phyloP scores from a whole-genome alignment of 2,888 invertebrate species.

The Brenthis hecate region DNA sequence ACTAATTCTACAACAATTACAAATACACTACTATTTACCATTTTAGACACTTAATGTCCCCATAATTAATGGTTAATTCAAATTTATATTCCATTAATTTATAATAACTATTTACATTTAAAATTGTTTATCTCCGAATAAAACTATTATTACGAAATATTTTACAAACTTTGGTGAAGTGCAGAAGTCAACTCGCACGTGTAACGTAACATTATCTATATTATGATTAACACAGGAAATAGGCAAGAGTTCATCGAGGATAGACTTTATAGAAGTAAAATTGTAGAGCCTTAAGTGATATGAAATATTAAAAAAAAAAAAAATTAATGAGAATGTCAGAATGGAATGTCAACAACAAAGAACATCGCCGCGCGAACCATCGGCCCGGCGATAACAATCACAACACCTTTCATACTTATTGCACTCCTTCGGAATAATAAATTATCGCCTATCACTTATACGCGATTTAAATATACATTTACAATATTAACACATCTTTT shows the following conservation, averaged over 20 bases:
- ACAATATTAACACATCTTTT: conserved; percentile 80
- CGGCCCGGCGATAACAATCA: conserved; percentile 74
- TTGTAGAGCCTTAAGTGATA: conserved; percentile 46
- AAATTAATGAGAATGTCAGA: conserved; percentile 63
- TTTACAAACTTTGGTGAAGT: conserved; percentile 82
- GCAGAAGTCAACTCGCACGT: conserved; percentile 74
- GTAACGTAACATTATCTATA: conserved; percentile 68
- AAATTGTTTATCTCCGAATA: conserved; percentile 78
- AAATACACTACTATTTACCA: conserved; percentile 80
- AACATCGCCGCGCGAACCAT: conserved; percentile 35
- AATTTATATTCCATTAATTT: conserved; percentile 68
- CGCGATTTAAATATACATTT: conserved; percentile 76
- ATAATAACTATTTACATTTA: conserved; percentile 78
- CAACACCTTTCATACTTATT: conserved; percentile 80
- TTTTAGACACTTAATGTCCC: conserved; percentile 76
- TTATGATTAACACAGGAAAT: conserved; percentile 54
- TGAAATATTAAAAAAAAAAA: conserved; percentile 47
- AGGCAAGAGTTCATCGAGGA: conserved; percentile 45
- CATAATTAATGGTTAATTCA: conserved; percentile 71
- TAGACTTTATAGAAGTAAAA: conserved; percentile 43
- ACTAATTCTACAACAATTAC: conserved; percentile 81
- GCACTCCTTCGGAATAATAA: conserved; percentile 78
- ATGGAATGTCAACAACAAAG: conserved; percentile 72
- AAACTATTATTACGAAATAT: conserved; percentile 79
- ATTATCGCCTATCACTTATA: conserved; percentile 74